Percentiles rank a stretch among this genome's conserved stretches.
Evolutionary conservation across 1,140 invertebrate genomes (phyloP).

Genomic region (Drosophila biarmipes): DNA sequence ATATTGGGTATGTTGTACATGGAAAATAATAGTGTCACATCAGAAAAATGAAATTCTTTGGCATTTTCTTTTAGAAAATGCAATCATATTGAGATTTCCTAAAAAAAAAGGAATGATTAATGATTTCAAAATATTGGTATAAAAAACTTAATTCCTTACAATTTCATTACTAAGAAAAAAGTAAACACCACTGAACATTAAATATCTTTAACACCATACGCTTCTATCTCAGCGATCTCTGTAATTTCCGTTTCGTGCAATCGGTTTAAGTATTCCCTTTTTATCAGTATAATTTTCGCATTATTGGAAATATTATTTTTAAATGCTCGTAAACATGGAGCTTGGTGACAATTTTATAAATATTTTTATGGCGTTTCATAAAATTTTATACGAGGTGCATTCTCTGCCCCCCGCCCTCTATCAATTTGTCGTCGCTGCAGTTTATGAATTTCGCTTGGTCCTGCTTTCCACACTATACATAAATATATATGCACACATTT

Average conservation of each 20-base stretch:
- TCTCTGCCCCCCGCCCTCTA: slow-evolving; percentile 43
- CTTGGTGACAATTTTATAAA: slow-evolving; percentile 77
- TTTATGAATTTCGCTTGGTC: slow-evolving; percentile 68
- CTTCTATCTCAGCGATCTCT: slow-evolving; percentile 30
- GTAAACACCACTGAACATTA: background rate
- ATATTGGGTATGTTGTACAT: too few species aligned
- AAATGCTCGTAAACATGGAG: slow-evolving; percentile 73
- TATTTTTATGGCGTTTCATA: slow-evolving; percentile 82
- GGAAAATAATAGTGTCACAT: background rate
- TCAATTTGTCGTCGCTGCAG: slow-evolving; percentile 73
- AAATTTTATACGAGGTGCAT: slow-evolving; percentile 70
- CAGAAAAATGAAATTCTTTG: too few species aligned
- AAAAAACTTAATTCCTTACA: too few species aligned
- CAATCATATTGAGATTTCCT: too few species aligned
- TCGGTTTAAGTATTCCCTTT: slow-evolving; percentile 24
- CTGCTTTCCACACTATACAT: slow-evolving; percentile 7
- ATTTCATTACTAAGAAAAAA: background rate
- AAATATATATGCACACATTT: slow-evolving; percentile 1
- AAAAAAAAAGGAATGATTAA: too few species aligned
- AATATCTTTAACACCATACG: slow-evolving; percentile 21
- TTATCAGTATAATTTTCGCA: slow-evolving; percentile 68
- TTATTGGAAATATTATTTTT: slow-evolving; percentile 62
- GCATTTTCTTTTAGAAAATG: background rate
- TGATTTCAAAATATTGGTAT: too few species aligned
- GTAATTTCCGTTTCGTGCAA: slow-evolving; percentile 46